These are phyloP conservation scores for Ailurus styani DNA, from an alignment of 2,113 vertebrate species.

Conservation along the genomic window DNA sequence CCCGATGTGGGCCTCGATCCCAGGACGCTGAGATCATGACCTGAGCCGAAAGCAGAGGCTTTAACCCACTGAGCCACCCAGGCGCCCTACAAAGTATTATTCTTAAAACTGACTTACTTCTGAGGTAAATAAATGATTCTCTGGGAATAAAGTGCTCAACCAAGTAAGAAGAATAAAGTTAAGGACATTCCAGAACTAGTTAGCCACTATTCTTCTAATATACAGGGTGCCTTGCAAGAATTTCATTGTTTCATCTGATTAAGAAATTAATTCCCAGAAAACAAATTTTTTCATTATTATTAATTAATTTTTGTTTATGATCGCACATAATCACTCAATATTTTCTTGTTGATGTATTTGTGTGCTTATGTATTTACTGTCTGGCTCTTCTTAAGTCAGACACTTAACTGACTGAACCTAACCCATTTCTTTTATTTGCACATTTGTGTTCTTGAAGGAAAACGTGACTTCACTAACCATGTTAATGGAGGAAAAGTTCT, in stretches of 20 bases:
- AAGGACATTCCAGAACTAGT: neutral
- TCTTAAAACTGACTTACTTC: neutral
- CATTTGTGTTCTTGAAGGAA: constrained; percentile 31
- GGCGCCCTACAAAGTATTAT: constrained; percentile 10
- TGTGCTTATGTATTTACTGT: neutral
- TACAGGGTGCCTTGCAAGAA: neutral
- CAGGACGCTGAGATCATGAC: no score
- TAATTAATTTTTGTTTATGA: neutral
- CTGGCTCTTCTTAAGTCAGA: neutral
- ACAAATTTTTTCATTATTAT: neutral
- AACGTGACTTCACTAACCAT: constrained; percentile 57
- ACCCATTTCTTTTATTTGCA: neutral
- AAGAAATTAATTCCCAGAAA: constrained; percentile 27
- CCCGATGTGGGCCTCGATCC: no score
- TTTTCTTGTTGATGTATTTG: neutral
- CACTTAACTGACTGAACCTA: neutral
- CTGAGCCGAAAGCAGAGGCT: no score
- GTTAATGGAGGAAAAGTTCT: constrained; percentile 39
- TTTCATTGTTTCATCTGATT: neutral
- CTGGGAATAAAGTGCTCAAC: neutral
- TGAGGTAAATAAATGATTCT: neutral
- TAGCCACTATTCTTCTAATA: neutral
- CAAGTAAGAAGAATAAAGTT: neutral
- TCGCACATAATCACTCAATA: neutral
- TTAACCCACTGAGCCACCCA: no score